Evolutionary conservation across 2,113 vertebrate genomes (phyloP).

Genomic region (Reinhardtius hippoglossoides): DNA sequence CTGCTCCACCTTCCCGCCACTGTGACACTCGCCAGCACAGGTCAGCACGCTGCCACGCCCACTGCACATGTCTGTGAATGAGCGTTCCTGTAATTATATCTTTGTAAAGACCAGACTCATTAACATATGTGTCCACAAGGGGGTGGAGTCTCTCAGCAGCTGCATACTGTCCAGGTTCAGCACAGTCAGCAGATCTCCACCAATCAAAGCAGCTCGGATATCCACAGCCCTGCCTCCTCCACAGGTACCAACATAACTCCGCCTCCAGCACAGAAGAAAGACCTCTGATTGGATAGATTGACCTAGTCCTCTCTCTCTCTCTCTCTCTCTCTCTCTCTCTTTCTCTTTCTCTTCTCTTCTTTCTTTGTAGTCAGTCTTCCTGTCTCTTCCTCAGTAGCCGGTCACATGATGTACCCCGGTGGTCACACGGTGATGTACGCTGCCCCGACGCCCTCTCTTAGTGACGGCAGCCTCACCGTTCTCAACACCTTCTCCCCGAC

Average conservation of each 20-base stretch:
- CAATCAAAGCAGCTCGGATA: conserved; percentile 89
- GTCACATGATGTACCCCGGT: conserved; percentile 96
- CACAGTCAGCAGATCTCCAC: conserved; percentile 86
- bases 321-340: conserved; percentile 34
- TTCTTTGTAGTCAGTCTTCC: conserved; percentile 87
- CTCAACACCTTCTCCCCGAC: conserved; percentile 92
- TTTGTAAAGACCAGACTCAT: background rate
- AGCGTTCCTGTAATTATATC: background rate
- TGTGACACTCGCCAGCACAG: conserved; percentile 76
- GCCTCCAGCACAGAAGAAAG: background rate
- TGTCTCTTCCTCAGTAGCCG: conserved; percentile 87
- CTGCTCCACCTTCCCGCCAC: conserved; percentile 80
- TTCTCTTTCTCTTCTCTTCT: too few relatives aligned
- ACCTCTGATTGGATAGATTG: background rate
- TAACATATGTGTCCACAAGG: conserved; percentile 71
- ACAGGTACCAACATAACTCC: conserved; percentile 79
- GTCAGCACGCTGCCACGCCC: conserved; percentile 58
- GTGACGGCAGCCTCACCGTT: conserved; percentile 89
- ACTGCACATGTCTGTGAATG: background rate
- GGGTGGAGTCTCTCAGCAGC: conserved; percentile 88
- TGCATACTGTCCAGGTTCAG: conserved; percentile 92
- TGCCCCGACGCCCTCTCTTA: conserved; percentile 85
- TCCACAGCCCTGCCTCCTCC: conserved; percentile 88
- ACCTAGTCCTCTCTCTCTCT: background rate
- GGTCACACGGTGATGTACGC: conserved; percentile 94